Evolutionary conservation across 2,888 invertebrate genomes (phyloP), one percentile per base, ranked within the genome.

Genomic region (Mechanitis messenoides): DNA sequence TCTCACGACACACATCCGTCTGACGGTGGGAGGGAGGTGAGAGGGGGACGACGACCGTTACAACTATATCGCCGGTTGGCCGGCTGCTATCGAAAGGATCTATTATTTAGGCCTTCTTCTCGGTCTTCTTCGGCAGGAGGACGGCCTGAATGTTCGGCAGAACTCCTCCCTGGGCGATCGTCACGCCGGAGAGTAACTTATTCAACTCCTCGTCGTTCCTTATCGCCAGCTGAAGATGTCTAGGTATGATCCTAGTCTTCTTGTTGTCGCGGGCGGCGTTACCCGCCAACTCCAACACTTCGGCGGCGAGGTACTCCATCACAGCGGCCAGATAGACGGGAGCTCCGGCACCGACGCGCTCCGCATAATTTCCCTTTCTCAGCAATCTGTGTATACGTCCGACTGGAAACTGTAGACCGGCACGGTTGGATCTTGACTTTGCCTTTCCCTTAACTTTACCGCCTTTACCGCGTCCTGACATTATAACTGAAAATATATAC

Each of bases 1-100:
- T 38, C 38, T 38, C 38, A 6, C 38, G 7, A 38, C 7, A 7
- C 38, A 38, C 38, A 38, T 7, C 5, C 7, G 38, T 4, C 38
- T 38, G 38, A 20, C 95, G 95, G 83, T 96, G 94, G 45, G 95
- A 93, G 74, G 95, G 95, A 46, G 95, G 95, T 9, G 95, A 95
- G 45, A 94, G 94, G 1, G 92, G 92, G 31, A 95, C 81, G 2
- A 95, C 83, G 78, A 93, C 94, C 83, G 94, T 95, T n/a, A 62
- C 62, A 38, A 59, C 20, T 20, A 20, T 20, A 20, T 1, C 20
- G 20, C 20, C 20, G 20, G 20, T 20, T 20, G 20, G 20, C 20
- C 20, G 20, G 20, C 20, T 20, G 1, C 20, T 20, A 20, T 20
- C 20, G 20, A 20, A 20, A 20, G 59, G 62, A 59, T 56, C 38